Base-by-base conservation (phyloP, 1,140 invertebrate species). In the Bombus impatiens region DNA sequence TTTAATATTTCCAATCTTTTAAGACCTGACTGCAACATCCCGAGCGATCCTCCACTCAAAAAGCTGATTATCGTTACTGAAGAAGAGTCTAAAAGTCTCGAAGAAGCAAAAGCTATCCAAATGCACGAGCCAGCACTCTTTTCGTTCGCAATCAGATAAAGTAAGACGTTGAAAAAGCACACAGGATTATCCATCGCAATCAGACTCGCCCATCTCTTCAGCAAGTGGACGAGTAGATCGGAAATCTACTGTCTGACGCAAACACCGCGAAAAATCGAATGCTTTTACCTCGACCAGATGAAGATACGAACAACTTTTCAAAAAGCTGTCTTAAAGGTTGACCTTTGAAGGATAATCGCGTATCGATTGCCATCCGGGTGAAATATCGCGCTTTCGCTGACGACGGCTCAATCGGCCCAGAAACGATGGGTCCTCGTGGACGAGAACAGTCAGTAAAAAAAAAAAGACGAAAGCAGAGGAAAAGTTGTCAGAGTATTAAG, bases 381-480 rank as follows among this genome's bases (percentile, higher is more conserved):
- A 94, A 93, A 92, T 93, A 94, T 94, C 93, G 91, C 93, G 89
- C 91, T 93, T 91, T 92, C 91, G 90, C 88, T 92, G 93, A 94
- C 92, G 92, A 94, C 92, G 92, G 90, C 94, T 95, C 91, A 94
- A 95, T 95, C 89, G 86, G 84, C 40, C 86, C 87, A 91, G 92
- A 93, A 94, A 93, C 92, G 92, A 93, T 83, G 47, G 18, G 18
- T 8, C 88, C 47, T 5, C 40, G 32, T 5, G 12, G 35, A 62
- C 35, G 22, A 75, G 70, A 65, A 44, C 40, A 15, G 57, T 32
- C 1, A 22, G 3, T 10, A 22, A 74, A 13, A 37, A 74, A 74
- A 44, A 62, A 75, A 79, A 84, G 62, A 40, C n/a, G 53, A 78
- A 78, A 78, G 10, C n/a, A 6, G 32, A 22, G 25, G 47, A 82